These are phyloP conservation scores for Hydraecia micacea DNA, from an alignment of 2,888 invertebrate species.

Conservation along the genomic window DNA sequence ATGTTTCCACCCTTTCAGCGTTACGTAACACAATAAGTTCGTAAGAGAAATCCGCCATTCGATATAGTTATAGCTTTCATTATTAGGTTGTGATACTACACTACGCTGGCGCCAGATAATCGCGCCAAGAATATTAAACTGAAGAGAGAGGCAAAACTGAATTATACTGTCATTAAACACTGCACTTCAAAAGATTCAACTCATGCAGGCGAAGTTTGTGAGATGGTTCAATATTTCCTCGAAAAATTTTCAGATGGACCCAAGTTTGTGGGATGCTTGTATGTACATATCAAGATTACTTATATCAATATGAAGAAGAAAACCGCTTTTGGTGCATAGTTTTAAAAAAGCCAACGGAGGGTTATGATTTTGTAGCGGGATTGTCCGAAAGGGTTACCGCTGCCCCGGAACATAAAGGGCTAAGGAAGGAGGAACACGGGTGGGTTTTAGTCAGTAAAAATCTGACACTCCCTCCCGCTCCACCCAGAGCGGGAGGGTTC, in stretches of 20 bases:
- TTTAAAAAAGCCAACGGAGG: no score
- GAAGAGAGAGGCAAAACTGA: constrained; percentile 26
- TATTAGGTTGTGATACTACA: constrained; percentile 30
- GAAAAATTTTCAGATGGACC: neutral
- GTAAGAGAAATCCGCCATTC: constrained; percentile 38
- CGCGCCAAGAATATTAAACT: constrained; percentile 46
- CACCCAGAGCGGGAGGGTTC: no score
- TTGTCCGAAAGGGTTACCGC: no score
- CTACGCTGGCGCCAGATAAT: constrained; percentile 40
- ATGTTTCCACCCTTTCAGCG: constrained; percentile 50
- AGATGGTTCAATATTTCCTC: constrained; percentile 12
- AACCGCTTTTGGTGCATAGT: neutral
- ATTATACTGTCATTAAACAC: constrained; percentile 31
- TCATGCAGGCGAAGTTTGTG: neutral
- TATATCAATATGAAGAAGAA: neutral
- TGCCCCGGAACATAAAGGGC: no score
- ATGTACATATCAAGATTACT: neutral
- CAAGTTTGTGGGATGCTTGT: neutral
- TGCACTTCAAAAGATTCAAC: constrained; percentile 22
- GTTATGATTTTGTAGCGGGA: no score
- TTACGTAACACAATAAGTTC: constrained; percentile 43
- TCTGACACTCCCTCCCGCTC: no score
- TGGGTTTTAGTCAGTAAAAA: no score
- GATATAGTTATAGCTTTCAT: constrained; percentile 35
- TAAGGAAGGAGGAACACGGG: no score